Evolutionary conservation across 2,888 invertebrate genomes (phyloP), one percentile per base, ranked within the genome.

Genomic region (Spisula subtruncata): DNA sequence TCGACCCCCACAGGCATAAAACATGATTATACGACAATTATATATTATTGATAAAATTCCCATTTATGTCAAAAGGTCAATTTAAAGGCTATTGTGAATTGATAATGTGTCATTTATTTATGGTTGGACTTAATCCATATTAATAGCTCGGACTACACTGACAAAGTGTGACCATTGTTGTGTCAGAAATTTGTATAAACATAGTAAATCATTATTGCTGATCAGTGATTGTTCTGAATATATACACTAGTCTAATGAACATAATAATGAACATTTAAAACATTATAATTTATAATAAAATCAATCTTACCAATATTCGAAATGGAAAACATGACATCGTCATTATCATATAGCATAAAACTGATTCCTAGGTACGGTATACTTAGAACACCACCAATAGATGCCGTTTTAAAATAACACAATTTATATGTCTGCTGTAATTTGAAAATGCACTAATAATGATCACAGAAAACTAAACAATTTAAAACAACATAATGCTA

Each of bases 91-190:
- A 83, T 83, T 66, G 60, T 46, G 48, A 83, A 83, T 46, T 83
- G 83, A 83, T 83, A 66, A 83, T 83, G 66, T 25, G 71, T 71
- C 66, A 71, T 71, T 41, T 83, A 83, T 66, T 66, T 83, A 83
- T 83, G 66, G 83, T 83, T 83, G 66, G 83, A 83, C 83, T 71
- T 41, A 48, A 83, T 83, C 83, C 71, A 83, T 83, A 35, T 54
- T 10, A 46, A 83, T n/a, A 83, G 54, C 46, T 66, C n/a, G n/a
- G 83, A 71, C 71, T 46, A 41, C 8, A 83, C 71, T 41, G 35
- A 41, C 83, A 0, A 66, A 51, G 51, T 51, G 51, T 51, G 51
- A 51, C 51, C 51, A 51, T 51, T 14, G 12, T 51, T 51, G 5
- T 51, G 14, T 51, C 16, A 4, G 51, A 51, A 51, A 51, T 16